Evolutionary conservation across 2,888 invertebrate species (phyloP), one percentile per base, ranked within the genome.

Genomic region (Melinopterus prodromus): DNA sequence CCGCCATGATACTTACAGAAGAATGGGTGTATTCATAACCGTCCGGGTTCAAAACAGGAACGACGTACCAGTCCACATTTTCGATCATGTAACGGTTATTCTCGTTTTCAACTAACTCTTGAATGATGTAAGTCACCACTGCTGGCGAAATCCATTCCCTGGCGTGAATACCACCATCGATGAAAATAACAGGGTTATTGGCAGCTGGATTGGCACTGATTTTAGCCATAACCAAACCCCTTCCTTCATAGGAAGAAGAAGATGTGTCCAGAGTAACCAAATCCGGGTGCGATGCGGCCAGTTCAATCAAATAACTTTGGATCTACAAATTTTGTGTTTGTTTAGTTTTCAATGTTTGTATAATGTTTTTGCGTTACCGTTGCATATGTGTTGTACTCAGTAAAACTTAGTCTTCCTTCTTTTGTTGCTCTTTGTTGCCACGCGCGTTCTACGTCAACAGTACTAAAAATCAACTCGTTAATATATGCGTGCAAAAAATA

Each of bases 91-190:
- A 88, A 14, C 87, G 87, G 83, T 92, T 92, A 6, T 89, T 89
- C 6, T 90, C 86, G 84, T 94, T 91, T 84, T 92, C 92, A 0
- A 93, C 90, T 82, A 95, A 86, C 85, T 94, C 93, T 81, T 92
- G 90, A 80, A 94, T 93, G 79, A 93, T 90, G 86, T 93, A 95
- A 0, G 94, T 89, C 0, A 93, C 93, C 0, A 92, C 90, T 0
- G 93, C 91, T 0, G 93, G 92, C 0, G 94, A 91, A 80, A 94
- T 93, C 95, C 95, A 95, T 88, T 95, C 95, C 76, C 95, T 91
- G 0, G 92, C 91, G 84, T 93, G 93, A 77, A 93, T 92, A 1
- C 92, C 92, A 76, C 90, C 93, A 82, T 93, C 93, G 36, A 93
- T 90, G 82, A 93, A 88, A 83, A 94, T 91, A 1, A 91, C 89